These are phyloP conservation scores for Garrulus glandarius DNA, from an alignment of 2,797 vertebrate species.

Conservation along the genomic window DNA sequence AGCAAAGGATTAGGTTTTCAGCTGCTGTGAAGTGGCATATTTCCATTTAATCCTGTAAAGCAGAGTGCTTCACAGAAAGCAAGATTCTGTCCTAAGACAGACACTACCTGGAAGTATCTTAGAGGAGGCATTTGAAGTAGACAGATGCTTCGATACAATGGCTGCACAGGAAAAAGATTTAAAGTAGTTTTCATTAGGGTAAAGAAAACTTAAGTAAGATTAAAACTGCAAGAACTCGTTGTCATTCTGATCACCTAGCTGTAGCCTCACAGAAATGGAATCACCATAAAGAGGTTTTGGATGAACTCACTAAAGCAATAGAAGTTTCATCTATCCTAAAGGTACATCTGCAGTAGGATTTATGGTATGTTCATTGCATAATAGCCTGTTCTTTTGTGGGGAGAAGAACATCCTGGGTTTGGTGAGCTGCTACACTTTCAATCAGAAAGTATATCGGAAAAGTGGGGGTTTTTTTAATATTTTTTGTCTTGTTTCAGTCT, in stretches of 20 bases:
- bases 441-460: not conserved
- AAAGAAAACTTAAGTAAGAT: not conserved
- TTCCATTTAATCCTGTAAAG: not conserved
- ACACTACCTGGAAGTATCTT: not conserved
- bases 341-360: not conserved
- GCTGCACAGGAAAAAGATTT: not conserved
- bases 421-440: not conserved
- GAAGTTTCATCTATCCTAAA: not conserved
- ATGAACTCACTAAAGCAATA: constrained; percentile 26
- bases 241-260: constrained; percentile 1
- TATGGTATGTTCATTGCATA: not conserved
- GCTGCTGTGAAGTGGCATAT: not conserved
- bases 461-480: not conserved
- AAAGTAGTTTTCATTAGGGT: not conserved
- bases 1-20: not conserved
- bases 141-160: not conserved
- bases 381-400: not conserved
- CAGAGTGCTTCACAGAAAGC: not conserved
- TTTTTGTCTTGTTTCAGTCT: not conserved
- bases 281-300: not conserved
- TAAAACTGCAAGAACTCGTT: not conserved
- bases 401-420: not conserved
- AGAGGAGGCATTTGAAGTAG: not conserved
- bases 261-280: not conserved
- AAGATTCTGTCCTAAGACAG: not conserved